Conservation (phyloP, 1,140 invertebrate genomes). For the Ctenoplectra terminalis region DNA sequence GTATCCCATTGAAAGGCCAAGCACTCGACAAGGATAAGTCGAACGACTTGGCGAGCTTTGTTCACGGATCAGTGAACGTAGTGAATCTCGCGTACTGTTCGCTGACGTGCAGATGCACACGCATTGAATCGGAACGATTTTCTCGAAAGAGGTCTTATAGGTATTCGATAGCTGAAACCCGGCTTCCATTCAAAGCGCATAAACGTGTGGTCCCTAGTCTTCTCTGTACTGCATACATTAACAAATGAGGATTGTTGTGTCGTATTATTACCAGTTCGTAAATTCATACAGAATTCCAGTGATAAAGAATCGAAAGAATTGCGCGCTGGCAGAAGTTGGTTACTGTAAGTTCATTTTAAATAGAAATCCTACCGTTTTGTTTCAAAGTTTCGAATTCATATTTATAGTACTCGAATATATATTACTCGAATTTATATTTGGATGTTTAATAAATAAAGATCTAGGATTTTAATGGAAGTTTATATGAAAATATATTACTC, state of each 20-base stretch:
- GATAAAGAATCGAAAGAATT: too few species aligned
- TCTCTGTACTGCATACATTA: neutral
- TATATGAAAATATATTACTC: too few species aligned
- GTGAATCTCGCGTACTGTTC: slow-evolving; percentile 8
- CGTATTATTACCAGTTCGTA: neutral
- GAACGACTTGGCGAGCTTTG: slow-evolving; percentile 24
- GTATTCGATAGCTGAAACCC: slow-evolving; percentile 31
- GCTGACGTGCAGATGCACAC: slow-evolving; percentile 14
- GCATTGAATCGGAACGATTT: slow-evolving; percentile 43
- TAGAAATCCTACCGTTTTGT: too few species aligned
- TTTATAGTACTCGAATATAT: too few species aligned
- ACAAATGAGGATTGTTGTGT: neutral
- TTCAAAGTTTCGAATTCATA: too few species aligned
- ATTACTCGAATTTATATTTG: too few species aligned
- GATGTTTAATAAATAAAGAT: too few species aligned
- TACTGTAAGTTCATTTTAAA: too few species aligned
- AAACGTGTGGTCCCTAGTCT: neutral
- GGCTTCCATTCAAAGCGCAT: slow-evolving; percentile 1
- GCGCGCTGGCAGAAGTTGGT: too few species aligned
- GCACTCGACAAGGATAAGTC: slow-evolving; percentile 29
- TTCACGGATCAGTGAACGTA: slow-evolving; percentile 49
- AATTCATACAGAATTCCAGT: too few species aligned
- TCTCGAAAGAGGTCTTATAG: slow-evolving; percentile 15
- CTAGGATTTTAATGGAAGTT: too few species aligned
- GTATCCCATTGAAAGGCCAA: neutral